These are phyloP conservation scores for Hassar affinis DNA, from an alignment of 2,113 vertebrate species.

Conservation along the genomic window DNA sequence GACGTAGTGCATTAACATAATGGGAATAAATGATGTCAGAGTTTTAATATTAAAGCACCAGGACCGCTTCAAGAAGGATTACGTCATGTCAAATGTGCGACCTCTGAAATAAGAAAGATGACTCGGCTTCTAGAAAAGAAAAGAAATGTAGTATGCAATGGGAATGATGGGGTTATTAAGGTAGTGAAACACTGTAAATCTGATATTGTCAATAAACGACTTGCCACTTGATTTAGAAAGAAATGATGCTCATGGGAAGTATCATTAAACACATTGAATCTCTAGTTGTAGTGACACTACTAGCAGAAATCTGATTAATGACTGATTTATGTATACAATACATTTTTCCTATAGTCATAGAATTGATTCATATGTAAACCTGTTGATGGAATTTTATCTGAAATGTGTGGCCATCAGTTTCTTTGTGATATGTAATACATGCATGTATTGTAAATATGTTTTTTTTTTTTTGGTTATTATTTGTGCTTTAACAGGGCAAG, in stretches of 20 bases:
- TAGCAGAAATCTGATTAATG: neutral
- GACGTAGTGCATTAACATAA: neutral
- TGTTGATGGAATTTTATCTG: neutral
- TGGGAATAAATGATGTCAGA: too few relatives aligned
- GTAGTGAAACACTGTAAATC: neutral
- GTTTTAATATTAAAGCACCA: neutral
- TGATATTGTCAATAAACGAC: neutral
- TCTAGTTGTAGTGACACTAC: neutral
- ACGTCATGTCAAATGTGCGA: neutral
- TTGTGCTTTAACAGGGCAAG: constrained; percentile 68
- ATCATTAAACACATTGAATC: neutral
- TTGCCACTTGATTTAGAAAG: neutral
- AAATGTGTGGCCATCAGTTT: neutral
- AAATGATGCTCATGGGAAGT: neutral
- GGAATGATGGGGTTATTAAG: neutral
- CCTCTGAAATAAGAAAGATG: neutral
- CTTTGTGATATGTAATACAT: neutral
- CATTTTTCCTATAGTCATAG: neutral
- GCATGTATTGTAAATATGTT: too few relatives aligned
- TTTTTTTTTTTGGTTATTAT: constrained; percentile 1
- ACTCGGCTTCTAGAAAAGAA: too few relatives aligned
- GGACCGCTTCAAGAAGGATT: neutral
- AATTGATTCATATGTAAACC: neutral
- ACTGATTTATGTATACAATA: neutral
- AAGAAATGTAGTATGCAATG: neutral